A percentile compares a stretch with the other conserved stretches of the same genome.
These are phyloP conservation scores for Eupsittula cactorum DNA, from an alignment of 2,113 vertebrate species.

Conservation along the genomic window DNA sequence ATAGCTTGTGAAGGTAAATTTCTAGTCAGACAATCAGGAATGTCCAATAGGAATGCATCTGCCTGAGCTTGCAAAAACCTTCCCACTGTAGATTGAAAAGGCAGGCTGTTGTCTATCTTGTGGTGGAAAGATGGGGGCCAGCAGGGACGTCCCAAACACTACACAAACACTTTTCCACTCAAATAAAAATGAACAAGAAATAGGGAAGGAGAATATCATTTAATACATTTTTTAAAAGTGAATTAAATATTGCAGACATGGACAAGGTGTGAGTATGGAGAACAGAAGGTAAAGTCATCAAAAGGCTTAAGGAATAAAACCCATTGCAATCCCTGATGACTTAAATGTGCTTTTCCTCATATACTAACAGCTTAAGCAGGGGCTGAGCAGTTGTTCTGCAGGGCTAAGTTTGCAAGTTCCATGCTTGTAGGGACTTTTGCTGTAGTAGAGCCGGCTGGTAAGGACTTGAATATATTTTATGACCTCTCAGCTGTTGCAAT, in stretches of 20 bases:
- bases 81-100: fast-evolving
- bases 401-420: not conserved
- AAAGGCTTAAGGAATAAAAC: not conserved
- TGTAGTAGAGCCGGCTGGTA: not conserved
- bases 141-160: not conserved
- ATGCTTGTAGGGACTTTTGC: fast-evolving
- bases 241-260: not conserved
- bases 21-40: fast-evolving
- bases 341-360: fast-evolving
- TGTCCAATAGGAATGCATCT: not conserved
- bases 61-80: not conserved
- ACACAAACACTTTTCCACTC: not conserved
- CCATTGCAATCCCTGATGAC: fast-evolving
- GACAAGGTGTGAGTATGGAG: not conserved
- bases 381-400: not conserved
- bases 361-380: fast-evolving
- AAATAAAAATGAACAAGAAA: fast-evolving
- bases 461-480: not conserved
- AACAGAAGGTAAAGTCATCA: not conserved
- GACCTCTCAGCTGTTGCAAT: not conserved
- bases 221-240: not conserved
- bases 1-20: not conserved
- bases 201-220: fast-evolving
- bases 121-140: not conserved
- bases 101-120: too few relatives aligned